Evolutionary conservation across 2,888 invertebrate genomes (phyloP).

Genomic region (Sminthurinus aureus): DNA sequence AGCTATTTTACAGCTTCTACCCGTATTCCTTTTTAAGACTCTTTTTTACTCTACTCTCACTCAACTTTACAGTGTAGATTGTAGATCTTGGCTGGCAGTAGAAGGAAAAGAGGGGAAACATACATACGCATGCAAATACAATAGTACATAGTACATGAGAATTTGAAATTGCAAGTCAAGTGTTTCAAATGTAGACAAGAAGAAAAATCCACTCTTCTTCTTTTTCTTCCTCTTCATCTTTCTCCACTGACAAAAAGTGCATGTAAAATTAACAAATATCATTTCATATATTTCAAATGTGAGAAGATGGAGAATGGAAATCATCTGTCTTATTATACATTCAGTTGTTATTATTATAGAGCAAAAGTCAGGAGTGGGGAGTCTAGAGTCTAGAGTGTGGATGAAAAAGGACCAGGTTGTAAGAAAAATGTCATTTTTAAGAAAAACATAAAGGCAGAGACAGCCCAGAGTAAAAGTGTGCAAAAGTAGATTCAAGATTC

Average conservation of each 20-base stretch:
- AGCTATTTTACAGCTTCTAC: conserved; percentile 36
- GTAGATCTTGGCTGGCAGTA: neutral
- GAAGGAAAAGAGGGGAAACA: neutral
- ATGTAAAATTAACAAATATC: conserved; percentile 12
- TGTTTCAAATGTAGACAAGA: neutral
- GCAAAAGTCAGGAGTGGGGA: neutral
- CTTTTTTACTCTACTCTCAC: neutral
- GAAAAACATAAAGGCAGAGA: no score
- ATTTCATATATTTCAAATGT: conserved; percentile 30
- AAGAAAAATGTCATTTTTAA: no score
- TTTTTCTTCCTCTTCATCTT: neutral
- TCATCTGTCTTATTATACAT: neutral
- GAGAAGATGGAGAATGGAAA: neutral
- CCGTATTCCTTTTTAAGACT: neutral
- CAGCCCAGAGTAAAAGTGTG: no score
- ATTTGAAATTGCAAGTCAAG: conserved; percentile 35
- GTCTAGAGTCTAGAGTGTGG: no score
- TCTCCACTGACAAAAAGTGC: neutral
- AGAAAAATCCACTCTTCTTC: no score
- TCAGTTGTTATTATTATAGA: neutral
- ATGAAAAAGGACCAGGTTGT: neutral
- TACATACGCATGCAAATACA: conserved; percentile 25
- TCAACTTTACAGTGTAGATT: neutral
- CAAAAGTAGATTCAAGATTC: no score
- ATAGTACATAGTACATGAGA: conserved; percentile 32